These are phyloP conservation scores for Dromas ardeola DNA, from an alignment of 2,113 vertebrate genomes.

Conservation along the genomic window DNA sequence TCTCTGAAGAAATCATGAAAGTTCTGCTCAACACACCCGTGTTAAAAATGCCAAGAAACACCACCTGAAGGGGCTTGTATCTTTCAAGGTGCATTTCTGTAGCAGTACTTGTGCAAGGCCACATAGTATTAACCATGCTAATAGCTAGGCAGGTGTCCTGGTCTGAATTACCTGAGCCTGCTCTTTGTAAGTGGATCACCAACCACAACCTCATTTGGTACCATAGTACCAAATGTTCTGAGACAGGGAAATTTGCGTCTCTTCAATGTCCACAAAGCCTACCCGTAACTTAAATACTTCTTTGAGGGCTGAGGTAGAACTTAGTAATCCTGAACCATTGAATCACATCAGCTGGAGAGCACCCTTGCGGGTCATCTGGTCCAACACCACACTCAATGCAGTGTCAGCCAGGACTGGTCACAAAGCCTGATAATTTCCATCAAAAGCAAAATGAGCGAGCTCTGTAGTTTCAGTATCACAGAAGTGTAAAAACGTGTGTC, in stretches of 20 bases:
- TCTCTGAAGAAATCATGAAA: background rate
- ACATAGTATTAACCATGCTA: background rate
- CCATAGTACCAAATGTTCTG: background rate
- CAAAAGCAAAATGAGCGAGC: background rate
- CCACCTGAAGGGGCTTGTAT: background rate
- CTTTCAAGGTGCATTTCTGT: background rate
- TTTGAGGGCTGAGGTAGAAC: background rate
- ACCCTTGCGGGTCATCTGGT: background rate
- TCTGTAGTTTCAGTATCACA: accelerated
- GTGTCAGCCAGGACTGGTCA: background rate
- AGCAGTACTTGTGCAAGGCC: background rate
- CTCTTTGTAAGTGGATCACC: background rate
- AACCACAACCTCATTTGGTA: background rate
- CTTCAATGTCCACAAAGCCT: background rate
- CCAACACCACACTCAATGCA: background rate
- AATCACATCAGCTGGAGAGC: background rate
- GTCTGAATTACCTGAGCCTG: background rate
- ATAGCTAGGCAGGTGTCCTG: background rate
- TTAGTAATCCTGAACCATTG: background rate
- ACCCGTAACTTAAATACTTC: background rate
- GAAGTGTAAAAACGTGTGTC: accelerated
- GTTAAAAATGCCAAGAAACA: background rate
- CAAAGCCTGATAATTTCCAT: background rate
- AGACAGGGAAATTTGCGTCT: background rate
- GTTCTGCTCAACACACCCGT: background rate